Evolutionary conservation across 1,140 invertebrate species (phyloP).

Genomic region (Saxidomus purpurata): DNA sequence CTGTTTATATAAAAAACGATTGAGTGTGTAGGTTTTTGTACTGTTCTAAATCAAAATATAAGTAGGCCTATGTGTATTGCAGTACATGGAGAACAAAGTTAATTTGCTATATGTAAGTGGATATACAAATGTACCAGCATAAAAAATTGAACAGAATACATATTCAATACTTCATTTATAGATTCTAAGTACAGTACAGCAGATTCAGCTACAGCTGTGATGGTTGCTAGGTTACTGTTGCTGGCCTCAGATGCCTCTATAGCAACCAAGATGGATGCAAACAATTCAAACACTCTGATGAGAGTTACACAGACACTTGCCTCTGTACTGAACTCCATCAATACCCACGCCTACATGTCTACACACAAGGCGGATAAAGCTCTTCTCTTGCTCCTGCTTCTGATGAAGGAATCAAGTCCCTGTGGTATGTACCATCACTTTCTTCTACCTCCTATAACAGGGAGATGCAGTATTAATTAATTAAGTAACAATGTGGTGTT

Average conservation of each 20-base stretch:
- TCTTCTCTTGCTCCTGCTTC: conserved; percentile 1
- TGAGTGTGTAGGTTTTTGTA: too few species aligned
- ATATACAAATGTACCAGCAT: too few species aligned
- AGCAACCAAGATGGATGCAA: conserved; percentile 43
- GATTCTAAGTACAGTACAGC: conserved; percentile 54
- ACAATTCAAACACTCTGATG: not conserved
- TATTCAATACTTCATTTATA: conserved; percentile 23
- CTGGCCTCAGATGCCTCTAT: conserved; percentile 57
- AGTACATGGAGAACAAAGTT: too few species aligned
- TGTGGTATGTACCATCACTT: conserved; percentile 10
- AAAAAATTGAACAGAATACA: too few species aligned
- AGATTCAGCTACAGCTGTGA: conserved; percentile 16
- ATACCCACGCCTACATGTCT: conserved; percentile 61
- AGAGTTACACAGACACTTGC: conserved; percentile 21
- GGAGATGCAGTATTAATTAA: too few species aligned
- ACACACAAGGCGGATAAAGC: conserved; percentile 60
- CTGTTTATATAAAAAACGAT: too few species aligned
- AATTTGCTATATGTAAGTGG: too few species aligned
- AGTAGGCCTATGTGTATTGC: too few species aligned
- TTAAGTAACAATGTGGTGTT: too few species aligned
- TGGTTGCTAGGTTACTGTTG: conserved; percentile 61
- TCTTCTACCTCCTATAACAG: too few species aligned
- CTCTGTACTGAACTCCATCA: conserved; percentile 59
- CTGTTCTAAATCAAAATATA: too few species aligned
- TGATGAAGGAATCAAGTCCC: conserved; percentile 25